These are phyloP conservation scores for Drosophila insularis DNA, from an alignment of 1,140 invertebrate genomes.

Conservation along the genomic window DNA sequence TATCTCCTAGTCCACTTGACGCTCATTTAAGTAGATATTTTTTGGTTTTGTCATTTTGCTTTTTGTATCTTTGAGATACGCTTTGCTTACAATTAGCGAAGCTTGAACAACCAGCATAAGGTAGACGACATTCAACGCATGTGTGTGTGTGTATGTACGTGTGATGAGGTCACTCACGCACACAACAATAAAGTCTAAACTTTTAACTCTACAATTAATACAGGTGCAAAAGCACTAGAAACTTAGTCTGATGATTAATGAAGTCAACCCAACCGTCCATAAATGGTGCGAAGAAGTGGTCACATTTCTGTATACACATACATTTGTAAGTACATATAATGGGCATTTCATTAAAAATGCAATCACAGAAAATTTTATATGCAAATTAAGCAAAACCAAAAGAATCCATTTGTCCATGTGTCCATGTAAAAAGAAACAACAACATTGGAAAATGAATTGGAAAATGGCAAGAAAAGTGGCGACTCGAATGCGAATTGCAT, in stretches of 20 bases:
- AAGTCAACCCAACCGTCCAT: not conserved
- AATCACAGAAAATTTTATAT: conserved; percentile 5
- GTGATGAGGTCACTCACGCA: conserved; percentile 61
- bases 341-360: not conserved
- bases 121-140: conserved; percentile 67
- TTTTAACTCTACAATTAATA: not conserved
- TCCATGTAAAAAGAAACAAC: not conserved
- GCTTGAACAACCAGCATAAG: conserved; percentile 47
- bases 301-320: not conserved
- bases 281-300: not conserved
- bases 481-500: not conserved
- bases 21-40: not conserved
- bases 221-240: conserved; percentile 2
- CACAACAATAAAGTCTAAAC: conserved; percentile 13
- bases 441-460: not conserved
- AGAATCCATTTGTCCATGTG: conserved; percentile 7
- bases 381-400: conserved; percentile 2
- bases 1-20: not conserved
- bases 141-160: conserved; percentile 18
- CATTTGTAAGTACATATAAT: not conserved
- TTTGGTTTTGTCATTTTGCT: conserved; percentile 39
- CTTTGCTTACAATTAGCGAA: conserved; percentile 65
- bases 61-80: conserved; percentile 46
- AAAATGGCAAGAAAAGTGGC: conserved; percentile 1
- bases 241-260: not conserved